Base-by-base conservation (phyloP, 23 tunicate species). In the Botrylloides violaceus region DNA sequence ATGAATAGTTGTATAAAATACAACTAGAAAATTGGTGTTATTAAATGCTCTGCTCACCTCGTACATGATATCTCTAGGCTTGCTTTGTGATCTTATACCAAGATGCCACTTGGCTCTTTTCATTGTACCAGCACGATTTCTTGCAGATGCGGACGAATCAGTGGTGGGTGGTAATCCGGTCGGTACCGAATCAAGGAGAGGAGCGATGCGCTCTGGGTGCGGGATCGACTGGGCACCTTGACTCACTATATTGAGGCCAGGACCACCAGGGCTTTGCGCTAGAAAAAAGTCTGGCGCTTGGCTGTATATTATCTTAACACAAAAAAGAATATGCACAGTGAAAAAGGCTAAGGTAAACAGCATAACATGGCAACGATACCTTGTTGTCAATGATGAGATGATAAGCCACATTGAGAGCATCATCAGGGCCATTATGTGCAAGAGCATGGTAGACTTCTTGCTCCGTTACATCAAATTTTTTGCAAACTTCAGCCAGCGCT, bases 271-370 rank as follows among this genome's bases (percentile, higher is more conserved):
- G 48, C 87, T 85, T 37, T 94, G 92, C n/a, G 98, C 98, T 18
- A 93, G 88, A 64, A 84, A 93, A 76, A 93, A 93, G 66, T 93
- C 98, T 36, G 81, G 98, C 20, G 94, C 98, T 77, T 93, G 98
- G 66, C 83, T 78, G 83, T 93, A 86, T 36, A 93, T 86, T 55
- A 93, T 90, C 97, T 90, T 60, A 21, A 53, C 50, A 33, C 32
- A 60, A 58, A n/a, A n/a, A n/a, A n/a, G n/a, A n/a, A n/a, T n/a
- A n/a, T n/a, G n/a, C n/a, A n/a, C n/a, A n/a, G n/a, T n/a, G n/a
- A n/a, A n/a, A n/a, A n/a, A n/a, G n/a, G n/a, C n/a, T n/a, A n/a
- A n/a, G n/a, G 0, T 49, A 49, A 49, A n/a, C n/a, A 19, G 58
- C n/a, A 49, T n/a, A 0, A 49, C n/a, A n/a, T n/a, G n/a, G n/a